These are phyloP conservation scores for Auanema sp. DNA, from an alignment of 2,888 invertebrate genomes.

Conservation along the genomic window DNA sequence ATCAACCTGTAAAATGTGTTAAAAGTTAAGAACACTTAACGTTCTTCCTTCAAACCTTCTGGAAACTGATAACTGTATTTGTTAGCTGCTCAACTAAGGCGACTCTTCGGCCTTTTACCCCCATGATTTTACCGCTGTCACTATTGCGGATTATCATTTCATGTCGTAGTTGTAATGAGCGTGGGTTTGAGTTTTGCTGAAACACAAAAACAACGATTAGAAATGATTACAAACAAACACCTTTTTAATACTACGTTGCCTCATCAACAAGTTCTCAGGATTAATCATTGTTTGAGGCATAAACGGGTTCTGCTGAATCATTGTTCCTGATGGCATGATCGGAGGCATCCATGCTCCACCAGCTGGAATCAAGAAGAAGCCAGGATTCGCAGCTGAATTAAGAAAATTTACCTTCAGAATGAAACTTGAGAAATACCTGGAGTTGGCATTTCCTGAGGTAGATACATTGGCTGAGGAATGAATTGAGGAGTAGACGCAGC, in stretches of 20 bases:
- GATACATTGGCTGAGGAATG: too few species aligned
- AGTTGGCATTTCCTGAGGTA: too few species aligned
- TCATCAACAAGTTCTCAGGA: constrained; percentile 34
- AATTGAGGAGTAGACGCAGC: constrained; percentile 3
- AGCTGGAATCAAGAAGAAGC: constrained; percentile 53
- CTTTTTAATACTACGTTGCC: constrained; percentile 36
- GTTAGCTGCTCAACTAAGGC: constrained; percentile 98
- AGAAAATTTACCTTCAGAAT: not conserved
- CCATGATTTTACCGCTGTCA: constrained; percentile 89
- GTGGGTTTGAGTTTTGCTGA: constrained; percentile 5
- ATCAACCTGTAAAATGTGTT: constrained; percentile 71
- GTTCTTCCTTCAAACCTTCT: constrained; percentile 70
- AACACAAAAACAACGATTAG: not conserved
- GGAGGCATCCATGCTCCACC: constrained; percentile 42
- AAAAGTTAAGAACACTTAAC: too few species aligned
- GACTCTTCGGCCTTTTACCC: constrained; percentile 80
- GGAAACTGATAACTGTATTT: constrained; percentile 97
- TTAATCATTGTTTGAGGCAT: constrained; percentile 34
- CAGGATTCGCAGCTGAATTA: constrained; percentile 13
- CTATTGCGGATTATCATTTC: constrained; percentile 92
- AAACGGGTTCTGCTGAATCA: constrained; percentile 41
- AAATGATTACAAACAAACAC: too few species aligned
- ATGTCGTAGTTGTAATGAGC: constrained; percentile 78
- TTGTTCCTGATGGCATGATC: constrained; percentile 23
- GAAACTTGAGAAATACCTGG: too few species aligned